These are phyloP conservation scores for Pterobdella sp. DNA, from an alignment of 2,888 invertebrate genomes.

Conservation along the genomic window DNA sequence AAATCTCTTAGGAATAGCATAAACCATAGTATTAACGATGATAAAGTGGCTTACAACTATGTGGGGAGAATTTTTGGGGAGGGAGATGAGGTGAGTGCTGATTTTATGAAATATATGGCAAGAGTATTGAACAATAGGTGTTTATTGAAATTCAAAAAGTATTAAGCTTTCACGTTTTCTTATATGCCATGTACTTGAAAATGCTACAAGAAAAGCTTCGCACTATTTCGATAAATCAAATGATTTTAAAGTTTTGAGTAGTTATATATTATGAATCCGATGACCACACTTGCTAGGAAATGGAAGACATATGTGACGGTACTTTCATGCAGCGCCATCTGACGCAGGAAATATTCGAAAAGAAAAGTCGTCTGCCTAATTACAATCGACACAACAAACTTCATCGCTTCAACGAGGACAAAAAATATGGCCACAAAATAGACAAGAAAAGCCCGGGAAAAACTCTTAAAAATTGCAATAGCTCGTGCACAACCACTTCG, in stretches of 20 bases:
- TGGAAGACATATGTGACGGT: constrained; percentile 13
- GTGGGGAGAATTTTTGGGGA: too few relatives aligned
- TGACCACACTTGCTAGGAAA: background rate
- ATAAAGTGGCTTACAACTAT: background rate
- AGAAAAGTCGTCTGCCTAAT: constrained; percentile 11
- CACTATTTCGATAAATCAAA: too few relatives aligned
- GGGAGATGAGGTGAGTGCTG: too few relatives aligned
- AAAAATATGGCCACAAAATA: background rate
- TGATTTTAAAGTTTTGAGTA: too few relatives aligned
- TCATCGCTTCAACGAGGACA: background rate
- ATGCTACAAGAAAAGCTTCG: too few relatives aligned
- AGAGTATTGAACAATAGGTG: too few relatives aligned
- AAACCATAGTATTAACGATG: background rate
- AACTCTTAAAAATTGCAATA: background rate
- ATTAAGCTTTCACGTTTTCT: too few relatives aligned
- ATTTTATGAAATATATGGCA: too few relatives aligned
- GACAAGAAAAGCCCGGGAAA: background rate
- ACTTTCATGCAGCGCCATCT: constrained; percentile 19
- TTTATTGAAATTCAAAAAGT: too few relatives aligned
- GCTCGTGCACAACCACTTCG: too few relatives aligned
- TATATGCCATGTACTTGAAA: too few relatives aligned
- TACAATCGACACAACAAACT: background rate
- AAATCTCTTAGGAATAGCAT: background rate
- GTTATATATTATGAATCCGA: too few relatives aligned
- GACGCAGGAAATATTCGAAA: constrained; percentile 11